Conservation (phyloP, 2,888 invertebrate species). For the Diaphora mendica region DNA sequence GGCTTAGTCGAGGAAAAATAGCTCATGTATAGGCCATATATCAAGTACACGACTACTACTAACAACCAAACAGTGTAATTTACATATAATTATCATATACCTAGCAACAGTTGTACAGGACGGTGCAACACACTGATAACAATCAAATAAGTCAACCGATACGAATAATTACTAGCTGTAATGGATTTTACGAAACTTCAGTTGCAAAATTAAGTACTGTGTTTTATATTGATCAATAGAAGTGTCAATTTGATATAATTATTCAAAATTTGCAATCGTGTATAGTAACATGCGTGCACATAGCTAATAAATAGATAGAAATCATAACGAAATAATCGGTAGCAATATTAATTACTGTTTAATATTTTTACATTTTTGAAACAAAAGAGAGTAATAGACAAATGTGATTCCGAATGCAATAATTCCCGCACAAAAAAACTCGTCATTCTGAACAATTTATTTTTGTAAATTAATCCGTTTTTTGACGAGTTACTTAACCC, state of each 20-base stretch:
- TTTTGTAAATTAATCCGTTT: no score
- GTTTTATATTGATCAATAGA: slow-evolving; percentile 43
- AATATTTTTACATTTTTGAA: slow-evolving; percentile 3
- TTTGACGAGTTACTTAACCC: neutral
- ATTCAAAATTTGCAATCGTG: slow-evolving; percentile 21
- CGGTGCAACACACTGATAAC: slow-evolving; percentile 55
- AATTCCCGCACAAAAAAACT: neutral
- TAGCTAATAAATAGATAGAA: slow-evolving; percentile 12
- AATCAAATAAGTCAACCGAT: slow-evolving; percentile 64
- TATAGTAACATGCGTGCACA: slow-evolving; percentile 20
- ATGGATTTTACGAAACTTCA: slow-evolving; percentile 62
- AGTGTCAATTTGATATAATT: slow-evolving; percentile 35
- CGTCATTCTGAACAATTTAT: no score
- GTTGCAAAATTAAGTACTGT: slow-evolving; percentile 45
- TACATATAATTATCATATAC: slow-evolving; percentile 47
- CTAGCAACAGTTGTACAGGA: slow-evolving; percentile 32
- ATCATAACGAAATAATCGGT: slow-evolving; percentile 12
- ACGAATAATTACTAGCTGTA: slow-evolving; percentile 65
- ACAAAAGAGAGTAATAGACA: neutral
- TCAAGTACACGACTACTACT: slow-evolving; percentile 31
- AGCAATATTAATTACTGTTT: slow-evolving; percentile 11
- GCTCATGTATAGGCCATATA: slow-evolving; percentile 14
- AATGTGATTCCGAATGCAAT: neutral
- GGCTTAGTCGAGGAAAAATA: slow-evolving; percentile 19
- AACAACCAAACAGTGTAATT: slow-evolving; percentile 42